phyloP scores from a whole-genome alignment of 2,113 vertebrate genomes.

The Martes martes region DNA sequence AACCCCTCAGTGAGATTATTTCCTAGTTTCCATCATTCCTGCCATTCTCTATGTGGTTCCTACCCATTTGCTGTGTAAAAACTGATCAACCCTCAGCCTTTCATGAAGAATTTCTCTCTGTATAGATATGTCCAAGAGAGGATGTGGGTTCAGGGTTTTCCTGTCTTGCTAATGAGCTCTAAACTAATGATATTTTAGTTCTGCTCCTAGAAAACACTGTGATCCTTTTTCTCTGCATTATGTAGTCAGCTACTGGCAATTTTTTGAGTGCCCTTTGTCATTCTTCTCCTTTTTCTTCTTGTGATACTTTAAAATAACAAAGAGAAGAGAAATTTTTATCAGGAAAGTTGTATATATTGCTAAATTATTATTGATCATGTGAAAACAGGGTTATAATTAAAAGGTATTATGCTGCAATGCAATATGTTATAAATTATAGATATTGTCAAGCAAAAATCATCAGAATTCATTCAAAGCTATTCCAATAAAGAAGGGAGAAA shows the following conservation, averaged over 20 bases:
- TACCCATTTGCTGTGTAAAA: background rate
- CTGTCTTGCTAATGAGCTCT: background rate
- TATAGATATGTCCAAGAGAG: background rate
- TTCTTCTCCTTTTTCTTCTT: background rate
- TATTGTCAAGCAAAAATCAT: background rate
- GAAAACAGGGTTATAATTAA: background rate
- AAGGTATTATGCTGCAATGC: background rate
- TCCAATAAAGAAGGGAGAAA: background rate
- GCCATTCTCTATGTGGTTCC: background rate
- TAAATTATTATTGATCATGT: background rate
- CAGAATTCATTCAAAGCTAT: background rate
- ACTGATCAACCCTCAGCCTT: background rate
- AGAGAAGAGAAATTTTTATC: background rate
- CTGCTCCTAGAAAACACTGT: background rate
- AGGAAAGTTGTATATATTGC: background rate
- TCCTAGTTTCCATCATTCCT: background rate
- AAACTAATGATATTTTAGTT: background rate
- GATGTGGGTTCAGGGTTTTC: background rate
- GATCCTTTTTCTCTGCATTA: background rate
- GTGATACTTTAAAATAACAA: background rate
- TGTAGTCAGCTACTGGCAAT: background rate
- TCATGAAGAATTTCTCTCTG: background rate
- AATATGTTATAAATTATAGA: background rate
- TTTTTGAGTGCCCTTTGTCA: background rate
- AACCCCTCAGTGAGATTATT: background rate